Conservation (phyloP, 2,797 vertebrate genomes). For the Orestias chungarensis region DNA sequence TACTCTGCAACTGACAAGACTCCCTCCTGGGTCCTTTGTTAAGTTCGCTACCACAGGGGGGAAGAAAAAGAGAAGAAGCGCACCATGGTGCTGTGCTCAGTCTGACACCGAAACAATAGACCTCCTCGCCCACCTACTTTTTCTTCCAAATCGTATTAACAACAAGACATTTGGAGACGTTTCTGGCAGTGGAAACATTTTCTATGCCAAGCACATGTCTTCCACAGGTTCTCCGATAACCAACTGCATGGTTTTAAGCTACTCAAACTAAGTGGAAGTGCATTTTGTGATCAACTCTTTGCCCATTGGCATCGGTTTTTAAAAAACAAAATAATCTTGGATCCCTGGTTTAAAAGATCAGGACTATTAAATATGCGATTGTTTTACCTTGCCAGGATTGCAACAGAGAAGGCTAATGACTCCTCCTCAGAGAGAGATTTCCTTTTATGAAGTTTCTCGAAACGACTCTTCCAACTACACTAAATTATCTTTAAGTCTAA, state of each 20-base stretch:
- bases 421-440: neutral
- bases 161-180: conserved; percentile 7
- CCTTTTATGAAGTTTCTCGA: neutral
- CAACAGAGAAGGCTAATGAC: neutral
- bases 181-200: conserved; percentile 3
- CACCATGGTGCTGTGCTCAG: neutral
- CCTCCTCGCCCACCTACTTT: conserved; percentile 17
- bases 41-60: neutral
- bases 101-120: conserved; percentile 12
- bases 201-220: neutral
- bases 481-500: no score
- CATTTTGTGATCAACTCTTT: neutral
- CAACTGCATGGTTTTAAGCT: conserved; percentile 2
- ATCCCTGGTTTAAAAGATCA: neutral
- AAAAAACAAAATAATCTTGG: neutral
- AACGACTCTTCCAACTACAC: no score
- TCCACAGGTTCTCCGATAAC: neutral
- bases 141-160: conserved; percentile 9
- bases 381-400: neutral
- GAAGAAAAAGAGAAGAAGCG: neutral
- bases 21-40: conserved; percentile 1
- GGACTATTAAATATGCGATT: neutral
- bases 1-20: conserved; percentile 4
- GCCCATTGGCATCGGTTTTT: neutral
- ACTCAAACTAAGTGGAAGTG: conserved; percentile 3